Evolutionary conservation across 2,797 vertebrate species (phyloP).

Genomic region (Pseudomugil gertrudae): DNA sequence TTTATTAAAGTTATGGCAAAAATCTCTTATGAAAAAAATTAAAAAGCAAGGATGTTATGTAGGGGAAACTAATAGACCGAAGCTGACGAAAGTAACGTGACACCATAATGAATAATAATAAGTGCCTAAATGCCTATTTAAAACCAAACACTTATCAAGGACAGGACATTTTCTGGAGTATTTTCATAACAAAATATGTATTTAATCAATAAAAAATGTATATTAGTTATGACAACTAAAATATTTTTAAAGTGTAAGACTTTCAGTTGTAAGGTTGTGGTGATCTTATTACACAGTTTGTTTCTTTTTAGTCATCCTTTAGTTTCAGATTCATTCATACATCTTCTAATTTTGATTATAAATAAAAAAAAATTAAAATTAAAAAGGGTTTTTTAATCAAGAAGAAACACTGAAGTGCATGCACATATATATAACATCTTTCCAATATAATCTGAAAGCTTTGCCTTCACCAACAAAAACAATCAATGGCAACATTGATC

Average conservation of each 20-base stretch:
- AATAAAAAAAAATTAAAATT: not conserved
- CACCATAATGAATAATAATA: not conserved
- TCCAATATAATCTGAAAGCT: conserved; percentile 5
- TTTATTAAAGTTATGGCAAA: not conserved
- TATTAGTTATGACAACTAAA: not conserved
- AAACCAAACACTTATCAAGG: not conserved
- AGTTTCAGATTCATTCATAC: no score
- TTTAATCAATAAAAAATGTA: not conserved
- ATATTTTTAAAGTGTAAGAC: not conserved
- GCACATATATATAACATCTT: not conserved
- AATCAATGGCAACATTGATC: not conserved
- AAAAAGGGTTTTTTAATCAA: not conserved
- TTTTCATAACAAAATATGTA: not conserved
- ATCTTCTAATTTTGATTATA: not conserved
- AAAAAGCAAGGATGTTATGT: not conserved
- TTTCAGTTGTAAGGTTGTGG: not conserved
- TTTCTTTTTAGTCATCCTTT: no score
- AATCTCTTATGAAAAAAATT: not conserved
- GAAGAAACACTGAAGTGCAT: not conserved
- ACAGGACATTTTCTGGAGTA: not conserved
- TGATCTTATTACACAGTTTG: no score
- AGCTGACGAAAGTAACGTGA: not conserved
- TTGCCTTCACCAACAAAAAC: conserved; percentile 16
- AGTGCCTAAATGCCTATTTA: not conserved
- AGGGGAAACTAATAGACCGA: not conserved